Base-by-base conservation (phyloP, 2,888 invertebrate genomes). In the Ctena decussata region DNA sequence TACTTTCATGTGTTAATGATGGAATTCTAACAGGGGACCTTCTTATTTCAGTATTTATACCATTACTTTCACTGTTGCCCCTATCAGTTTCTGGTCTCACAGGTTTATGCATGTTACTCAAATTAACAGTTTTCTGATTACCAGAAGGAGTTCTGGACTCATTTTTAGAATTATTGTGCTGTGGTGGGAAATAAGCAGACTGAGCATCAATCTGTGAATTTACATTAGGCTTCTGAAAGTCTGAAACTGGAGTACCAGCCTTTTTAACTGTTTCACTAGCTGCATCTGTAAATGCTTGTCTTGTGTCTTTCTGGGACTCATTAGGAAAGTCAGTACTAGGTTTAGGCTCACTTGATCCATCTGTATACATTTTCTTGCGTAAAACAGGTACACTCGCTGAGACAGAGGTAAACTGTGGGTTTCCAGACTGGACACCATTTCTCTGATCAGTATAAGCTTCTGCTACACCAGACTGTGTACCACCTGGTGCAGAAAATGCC, bases 351-450 rank as follows among this genome's bases (percentile, higher is more conserved):
- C 11, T 44, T 12, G 82, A 71, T 53, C 41, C 65, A 27, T 83
- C 85, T n/a, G 74, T 76, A 65, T 91, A 91, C 41, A 85, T 77
- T 72, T 91, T 91, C 70, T 91, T 86, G 30, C 89, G 65, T 24
- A 91, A 65, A 8, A 90, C 80, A 32, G 90, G 90, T 21, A 84
- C 86, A 84, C 87, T 86, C 37, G 86, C 84, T 15, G 89, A 87
- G 11, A 89, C 86, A 41, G 85, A 77, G 18, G 89, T 74, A n/a
- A 75, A 44, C 24, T 72, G 72, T 3, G 1, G 3, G 12, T 6
- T 72, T 76, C 74, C 77, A 53, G 71, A 46, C 41, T 72, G 80
- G n/a, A 74, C 70, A 44, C 41, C 57, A 73, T 46, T 35, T 70
- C 60, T 72, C 32, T 81, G 69, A 27, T 78, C 73, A 53, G 60